Base-by-base conservation (phyloP, 2,113 vertebrate species). In the Salvator merianae region DNA sequence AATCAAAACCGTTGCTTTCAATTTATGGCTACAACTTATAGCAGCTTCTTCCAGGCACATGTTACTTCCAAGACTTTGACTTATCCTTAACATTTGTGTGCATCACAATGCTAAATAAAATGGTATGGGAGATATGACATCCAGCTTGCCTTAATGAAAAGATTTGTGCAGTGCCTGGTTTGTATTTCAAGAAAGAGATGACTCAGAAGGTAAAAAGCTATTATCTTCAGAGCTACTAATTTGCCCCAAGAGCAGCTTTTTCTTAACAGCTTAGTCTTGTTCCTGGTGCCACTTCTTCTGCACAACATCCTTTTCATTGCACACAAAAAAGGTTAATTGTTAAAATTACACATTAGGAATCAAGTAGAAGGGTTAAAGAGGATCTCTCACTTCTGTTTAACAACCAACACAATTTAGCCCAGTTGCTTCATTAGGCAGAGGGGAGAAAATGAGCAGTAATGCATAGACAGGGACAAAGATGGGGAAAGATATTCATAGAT, bases 161-260 rank as follows among this genome's bases (percentile, higher is more conserved):
- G 7, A 79, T 59, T 88, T 85, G 65, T 32, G 38, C 55, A 65
- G 84, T 43, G 77, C n/a, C 77, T 86, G 1, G 26, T 80, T 74
- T 1, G 0, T 4, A 73, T 13, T 77, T 86, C 34, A 90, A 24
- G 24, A 68, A 0, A 59, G 50, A 82, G 68, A 90, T 82, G 10
- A 40, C 79, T 83, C 79, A 34, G 69, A 84, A 81, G 50, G 86
- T 0, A 0, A 89, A 90, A 92, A n/a, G n/a, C 69, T 85, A 81
- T 84, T 93, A 90, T 88, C 86, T 85, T 43, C 55, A 63, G 74
- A 87, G 66, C 73, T 73, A 87, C 71, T 79, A 84, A 91, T 90
- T 90, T 93, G 70, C 89, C 66, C 76, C 85, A 34, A 79, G 72
- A 81, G 55, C 22, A 77, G n/a, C 74, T 91, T 92, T 90, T 93